Conservation (phyloP, 2,113 vertebrate genomes). For the Halichoerus grypus region DNA sequence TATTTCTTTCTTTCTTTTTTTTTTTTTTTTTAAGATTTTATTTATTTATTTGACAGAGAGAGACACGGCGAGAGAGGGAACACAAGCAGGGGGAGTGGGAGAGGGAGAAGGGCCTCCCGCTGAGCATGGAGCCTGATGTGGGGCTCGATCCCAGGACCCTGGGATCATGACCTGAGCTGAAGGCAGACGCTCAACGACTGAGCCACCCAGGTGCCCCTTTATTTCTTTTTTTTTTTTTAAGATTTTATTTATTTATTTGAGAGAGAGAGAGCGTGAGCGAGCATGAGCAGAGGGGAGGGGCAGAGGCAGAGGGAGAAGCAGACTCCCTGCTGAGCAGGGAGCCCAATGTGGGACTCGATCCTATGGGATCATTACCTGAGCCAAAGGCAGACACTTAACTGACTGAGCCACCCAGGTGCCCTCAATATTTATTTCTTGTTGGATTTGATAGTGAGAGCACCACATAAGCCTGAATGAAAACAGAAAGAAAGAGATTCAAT, state of each 20-base stretch:
- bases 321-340: not conserved
- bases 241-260: not conserved
- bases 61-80: too few relatives aligned
- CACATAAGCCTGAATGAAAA: not conserved
- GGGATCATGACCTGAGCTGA: too few relatives aligned
- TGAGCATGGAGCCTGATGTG: too few relatives aligned
- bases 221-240: not conserved
- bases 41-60: not conserved
- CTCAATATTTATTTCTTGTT: slow-evolving; percentile 13
- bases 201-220: too few relatives aligned
- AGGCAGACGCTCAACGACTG: too few relatives aligned
- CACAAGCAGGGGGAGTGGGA: too few relatives aligned
- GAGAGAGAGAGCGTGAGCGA: not conserved
- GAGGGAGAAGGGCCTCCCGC: too few relatives aligned
- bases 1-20: not conserved
- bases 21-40: not conserved
- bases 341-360: not conserved
- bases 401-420: not conserved
- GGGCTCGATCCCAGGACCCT: too few relatives aligned
- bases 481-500: not conserved
- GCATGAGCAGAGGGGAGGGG: not conserved
- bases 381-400: not conserved
- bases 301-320: not conserved
- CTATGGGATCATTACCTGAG: not conserved
- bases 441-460: not conserved